Base-by-base conservation (phyloP, 1,140 invertebrate species). In the Contarinia nasturtii region DNA sequence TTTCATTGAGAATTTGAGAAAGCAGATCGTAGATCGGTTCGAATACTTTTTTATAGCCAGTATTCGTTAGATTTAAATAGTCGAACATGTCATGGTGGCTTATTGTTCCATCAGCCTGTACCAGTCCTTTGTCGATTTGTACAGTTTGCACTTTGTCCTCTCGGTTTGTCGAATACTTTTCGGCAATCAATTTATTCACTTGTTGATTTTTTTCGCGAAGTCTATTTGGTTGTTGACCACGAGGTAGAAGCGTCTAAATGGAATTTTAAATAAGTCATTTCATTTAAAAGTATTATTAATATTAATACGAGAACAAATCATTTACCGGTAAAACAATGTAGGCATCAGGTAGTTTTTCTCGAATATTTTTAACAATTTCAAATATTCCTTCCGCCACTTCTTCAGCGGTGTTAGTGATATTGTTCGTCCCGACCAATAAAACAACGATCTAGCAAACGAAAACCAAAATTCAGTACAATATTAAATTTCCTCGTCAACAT, bases 391-490 rank as follows among this genome's bases (percentile, higher is more conserved):
- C 82, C 49, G 76, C 72, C 20, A 91, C 76, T 67, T 91, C 70
- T 54, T 84, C 79, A 20, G 82, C 71, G 41, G 74, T 74, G 64
- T 85, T 74, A 45, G 70, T 72, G 58, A 83, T 70, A 67, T 92
- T 91, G 64, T 91, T 90, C 48, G 86, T 89, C 47, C 89, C 88
- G 49, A 86, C 79, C 64, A 82, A 73, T 8, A 93, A 58, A 33
- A 93, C 84, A 54, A 91, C 77, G 5, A 85, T 82, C 83, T 88
- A 57, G 15, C n/a, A n/a, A n/a, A n/a, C n/a, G n/a, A n/a, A n/a
- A n/a, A n/a, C n/a, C n/a, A n/a, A 67, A 67, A 48, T 49, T 55
- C 54, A 50, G 48, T 17, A 33, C 18, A 14, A 21, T 21, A 34
- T 33, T 15, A 21, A 15, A 44, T 10, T 20, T 19, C 7, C 18